phyloP scores from a whole-genome alignment of 2,888 invertebrate species.

The Drepanosiphum platanoidis region DNA sequence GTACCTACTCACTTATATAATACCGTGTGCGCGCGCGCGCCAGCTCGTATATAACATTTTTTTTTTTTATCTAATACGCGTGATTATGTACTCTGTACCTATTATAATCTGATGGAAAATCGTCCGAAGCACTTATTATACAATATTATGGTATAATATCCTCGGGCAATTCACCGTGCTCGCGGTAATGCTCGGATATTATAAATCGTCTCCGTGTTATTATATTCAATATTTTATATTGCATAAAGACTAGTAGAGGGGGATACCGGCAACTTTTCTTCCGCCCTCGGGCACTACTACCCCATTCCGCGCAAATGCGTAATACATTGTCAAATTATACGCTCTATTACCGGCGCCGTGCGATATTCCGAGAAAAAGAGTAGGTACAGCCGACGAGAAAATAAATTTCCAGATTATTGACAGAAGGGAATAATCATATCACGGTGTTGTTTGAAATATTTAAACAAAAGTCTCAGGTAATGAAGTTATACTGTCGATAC shows the following conservation, averaged over 20 bases:
- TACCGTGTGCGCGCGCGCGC: too few species aligned
- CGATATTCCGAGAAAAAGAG: neutral
- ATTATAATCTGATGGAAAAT: neutral
- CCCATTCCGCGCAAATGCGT: too few species aligned
- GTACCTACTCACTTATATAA: too few species aligned
- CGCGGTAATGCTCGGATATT: neutral
- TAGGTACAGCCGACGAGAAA: neutral
- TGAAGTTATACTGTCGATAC: too few species aligned
- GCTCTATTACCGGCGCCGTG: neutral
- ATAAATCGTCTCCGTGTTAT: neutral
- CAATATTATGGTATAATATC: neutral
- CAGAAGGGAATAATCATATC: too few species aligned
- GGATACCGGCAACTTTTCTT: neutral
- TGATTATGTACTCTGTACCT: neutral
- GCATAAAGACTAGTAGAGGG: neutral
- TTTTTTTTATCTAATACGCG: neutral
- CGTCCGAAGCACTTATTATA: neutral
- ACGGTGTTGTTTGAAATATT: too few species aligned
- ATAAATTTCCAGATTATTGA: too few species aligned
- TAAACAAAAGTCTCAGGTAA: too few species aligned
- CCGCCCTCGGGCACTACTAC: neutral
- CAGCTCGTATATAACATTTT: too few species aligned
- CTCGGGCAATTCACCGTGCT: neutral
- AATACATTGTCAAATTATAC: neutral
- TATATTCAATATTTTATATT: neutral